phyloP scores from a whole-genome alignment of 1,140 invertebrate species.

The Steinernema khuongi region DNA sequence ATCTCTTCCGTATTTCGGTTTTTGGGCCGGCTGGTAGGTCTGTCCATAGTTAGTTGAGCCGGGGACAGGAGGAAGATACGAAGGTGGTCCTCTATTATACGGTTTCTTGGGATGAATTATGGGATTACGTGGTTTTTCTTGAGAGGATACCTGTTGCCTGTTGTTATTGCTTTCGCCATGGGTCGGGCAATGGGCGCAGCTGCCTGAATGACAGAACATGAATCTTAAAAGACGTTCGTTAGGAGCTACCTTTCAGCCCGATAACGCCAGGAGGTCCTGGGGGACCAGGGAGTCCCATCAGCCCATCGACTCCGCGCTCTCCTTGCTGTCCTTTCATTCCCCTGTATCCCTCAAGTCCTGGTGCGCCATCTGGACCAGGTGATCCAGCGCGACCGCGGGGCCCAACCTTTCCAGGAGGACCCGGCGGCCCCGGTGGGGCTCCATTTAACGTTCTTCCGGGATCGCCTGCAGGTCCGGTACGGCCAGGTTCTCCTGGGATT shows the following conservation, averaged over 20 bases:
- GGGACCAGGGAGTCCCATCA: background rate
- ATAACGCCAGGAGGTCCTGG: background rate
- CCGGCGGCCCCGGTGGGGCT: constrained; percentile 50
- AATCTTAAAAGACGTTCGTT: background rate
- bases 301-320: background rate
- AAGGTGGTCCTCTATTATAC: background rate
- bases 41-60: background rate
- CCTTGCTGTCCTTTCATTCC: background rate
- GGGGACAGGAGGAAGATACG: background rate
- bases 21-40: background rate
- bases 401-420: constrained; percentile 11
- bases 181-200: background rate
- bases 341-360: background rate
- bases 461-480: constrained; percentile 45
- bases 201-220: background rate
- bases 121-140: background rate
- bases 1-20: too few species aligned
- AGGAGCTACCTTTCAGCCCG: background rate
- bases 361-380: background rate
- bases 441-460: constrained; percentile 52
- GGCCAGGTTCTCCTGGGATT: constrained; percentile 44
- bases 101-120: background rate
- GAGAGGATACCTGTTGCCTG: background rate
- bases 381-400: background rate
- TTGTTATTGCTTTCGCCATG: background rate